These are phyloP conservation scores for Apoda limacodes DNA, from an alignment of 2,888 invertebrate genomes.

Conservation along the genomic window DNA sequence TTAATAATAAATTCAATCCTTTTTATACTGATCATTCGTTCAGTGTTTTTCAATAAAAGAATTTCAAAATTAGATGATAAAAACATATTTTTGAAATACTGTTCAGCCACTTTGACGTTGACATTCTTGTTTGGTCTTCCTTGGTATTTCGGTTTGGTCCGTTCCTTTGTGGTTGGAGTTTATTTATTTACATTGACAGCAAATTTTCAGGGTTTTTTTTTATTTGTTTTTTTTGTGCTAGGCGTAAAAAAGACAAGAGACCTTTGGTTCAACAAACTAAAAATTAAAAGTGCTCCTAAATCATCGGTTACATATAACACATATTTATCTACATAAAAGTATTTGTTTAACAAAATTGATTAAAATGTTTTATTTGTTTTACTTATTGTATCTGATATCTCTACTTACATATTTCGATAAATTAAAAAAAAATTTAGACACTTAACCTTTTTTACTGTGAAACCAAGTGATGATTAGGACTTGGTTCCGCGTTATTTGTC, in stretches of 20 bases:
- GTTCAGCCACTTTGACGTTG: conserved; percentile 68
- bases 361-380: no score
- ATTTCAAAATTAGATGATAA: conserved; percentile 61
- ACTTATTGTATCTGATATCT: no score
- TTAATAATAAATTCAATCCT: conserved; percentile 67
- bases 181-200: conserved; percentile 69
- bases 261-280: conserved; percentile 63
- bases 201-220: conserved; percentile 70
- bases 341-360: no score
- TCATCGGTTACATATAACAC: no score
- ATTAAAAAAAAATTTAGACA: no score
- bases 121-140: conserved; percentile 73
- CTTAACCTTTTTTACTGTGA: no score
- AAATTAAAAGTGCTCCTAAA: conserved; percentile 57
- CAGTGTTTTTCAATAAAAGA: conserved; percentile 51
- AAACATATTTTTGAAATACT: conserved; percentile 62
- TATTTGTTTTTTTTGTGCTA: conserved; percentile 72
- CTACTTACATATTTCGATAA: no score
- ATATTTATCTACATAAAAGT: no score
- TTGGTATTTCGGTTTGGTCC: conserved; percentile 69
- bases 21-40: conserved; percentile 69
- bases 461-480: no score
- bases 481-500: no score
- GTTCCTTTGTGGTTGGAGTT: conserved; percentile 57
- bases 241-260: conserved; percentile 70